These are phyloP conservation scores for Nasua narica DNA, from an alignment of 2,797 vertebrate genomes.

Conservation along the genomic window DNA sequence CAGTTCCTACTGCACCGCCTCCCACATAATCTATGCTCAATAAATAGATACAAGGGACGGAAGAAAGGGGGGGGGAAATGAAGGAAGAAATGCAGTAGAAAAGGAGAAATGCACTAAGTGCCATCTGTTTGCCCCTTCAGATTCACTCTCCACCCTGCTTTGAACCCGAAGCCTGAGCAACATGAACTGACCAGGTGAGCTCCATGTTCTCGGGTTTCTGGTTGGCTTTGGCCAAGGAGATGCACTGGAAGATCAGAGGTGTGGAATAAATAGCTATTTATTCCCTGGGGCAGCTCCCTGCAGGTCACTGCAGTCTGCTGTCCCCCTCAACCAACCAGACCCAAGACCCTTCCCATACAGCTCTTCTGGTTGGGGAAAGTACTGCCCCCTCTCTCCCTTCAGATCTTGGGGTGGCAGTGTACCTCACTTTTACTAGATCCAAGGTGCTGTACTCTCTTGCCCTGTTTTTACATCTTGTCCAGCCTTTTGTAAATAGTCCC, in stretches of 20 bases:
- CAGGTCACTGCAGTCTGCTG: background rate
- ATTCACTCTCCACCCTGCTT: background rate
- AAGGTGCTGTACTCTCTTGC: background rate
- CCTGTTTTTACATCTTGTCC: background rate
- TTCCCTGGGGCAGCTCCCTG: background rate
- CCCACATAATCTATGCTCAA: background rate
- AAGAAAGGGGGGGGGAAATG: background rate
- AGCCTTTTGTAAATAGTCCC: background rate
- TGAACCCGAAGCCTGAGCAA: background rate
- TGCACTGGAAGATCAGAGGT: too few species aligned
- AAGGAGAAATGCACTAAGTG: background rate
- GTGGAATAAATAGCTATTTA: background rate
- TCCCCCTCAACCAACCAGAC: background rate
- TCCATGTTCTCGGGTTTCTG: background rate
- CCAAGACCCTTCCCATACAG: background rate
- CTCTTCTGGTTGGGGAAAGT: background rate
- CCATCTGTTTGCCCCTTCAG: background rate
- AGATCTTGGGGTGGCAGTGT: too few species aligned
- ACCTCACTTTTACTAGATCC: background rate
- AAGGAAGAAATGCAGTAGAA: background rate
- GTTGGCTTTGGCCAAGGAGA: background rate
- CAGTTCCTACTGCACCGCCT: background rate
- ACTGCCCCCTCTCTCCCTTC: background rate
- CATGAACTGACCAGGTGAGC: background rate
- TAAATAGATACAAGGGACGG: background rate